phyloP scores from a whole-genome alignment of 92 coral and sea anemone genomes.

The Ricordea florida region DNA sequence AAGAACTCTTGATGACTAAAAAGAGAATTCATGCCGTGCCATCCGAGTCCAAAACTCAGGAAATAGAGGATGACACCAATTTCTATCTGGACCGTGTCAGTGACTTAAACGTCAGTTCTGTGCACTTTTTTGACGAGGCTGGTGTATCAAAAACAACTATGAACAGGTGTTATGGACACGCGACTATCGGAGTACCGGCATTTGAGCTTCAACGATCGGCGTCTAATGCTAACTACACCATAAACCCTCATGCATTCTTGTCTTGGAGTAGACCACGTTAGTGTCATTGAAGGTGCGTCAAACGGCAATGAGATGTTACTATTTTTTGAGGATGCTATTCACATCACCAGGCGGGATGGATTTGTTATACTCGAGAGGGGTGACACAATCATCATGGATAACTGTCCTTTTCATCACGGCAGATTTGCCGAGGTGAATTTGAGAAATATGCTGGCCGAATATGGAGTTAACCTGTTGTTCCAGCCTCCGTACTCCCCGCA shows the following conservation, averaged over 20 bases:
- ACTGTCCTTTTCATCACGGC: conserved; percentile 27
- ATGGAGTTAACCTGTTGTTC: conserved; percentile 1
- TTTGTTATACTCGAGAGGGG: background rate
- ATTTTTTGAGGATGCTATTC: background rate
- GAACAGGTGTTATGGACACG: background rate
- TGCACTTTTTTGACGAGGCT: conserved; percentile 33
- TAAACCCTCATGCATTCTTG: background rate
- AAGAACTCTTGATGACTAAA: conserved; percentile 11
- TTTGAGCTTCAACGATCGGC: background rate
- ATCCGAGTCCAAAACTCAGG: background rate
- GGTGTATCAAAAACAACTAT: background rate
- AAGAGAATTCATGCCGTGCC: background rate
- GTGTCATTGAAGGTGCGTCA: background rate
- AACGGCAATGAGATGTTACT: background rate
- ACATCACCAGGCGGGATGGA: background rate
- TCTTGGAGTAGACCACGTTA: background rate
- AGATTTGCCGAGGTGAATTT: background rate
- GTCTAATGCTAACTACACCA: background rate
- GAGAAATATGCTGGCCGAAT: conserved; percentile 23
- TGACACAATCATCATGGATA: conserved; percentile 13
- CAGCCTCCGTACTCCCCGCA: conserved; percentile 26
- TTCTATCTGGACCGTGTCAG: conserved; percentile 10
- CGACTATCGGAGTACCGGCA: background rate
- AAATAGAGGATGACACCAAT: background rate
- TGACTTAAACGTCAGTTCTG: conserved; percentile 5